A percentile compares a stretch with the other conserved stretches of the same genome.
Conservation (phyloP, 2,888 invertebrate species). For the Ceratothoa steindachneri region DNA sequence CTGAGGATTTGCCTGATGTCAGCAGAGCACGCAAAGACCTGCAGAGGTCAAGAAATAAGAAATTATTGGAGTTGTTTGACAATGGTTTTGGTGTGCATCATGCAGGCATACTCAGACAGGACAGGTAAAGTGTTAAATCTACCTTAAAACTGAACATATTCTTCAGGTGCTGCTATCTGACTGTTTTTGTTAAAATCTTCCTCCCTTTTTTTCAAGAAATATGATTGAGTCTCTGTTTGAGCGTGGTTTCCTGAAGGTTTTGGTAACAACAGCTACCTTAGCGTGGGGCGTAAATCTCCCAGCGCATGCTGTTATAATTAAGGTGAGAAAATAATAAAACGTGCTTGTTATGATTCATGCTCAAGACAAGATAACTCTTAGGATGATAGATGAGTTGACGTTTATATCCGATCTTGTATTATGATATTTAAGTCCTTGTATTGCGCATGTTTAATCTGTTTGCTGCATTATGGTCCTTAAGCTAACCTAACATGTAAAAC, state of each 20-base stretch:
- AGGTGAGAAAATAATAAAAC: conserved; percentile 59
- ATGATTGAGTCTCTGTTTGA: conserved; percentile 86
- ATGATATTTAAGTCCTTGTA: too few relatives aligned
- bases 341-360: neutral
- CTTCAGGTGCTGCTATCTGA: too few relatives aligned
- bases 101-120: conserved; percentile 86
- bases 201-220: neutral
- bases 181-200: too few relatives aligned
- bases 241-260: conserved; percentile 76
- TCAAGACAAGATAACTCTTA: too few relatives aligned
- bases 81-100: conserved; percentile 81
- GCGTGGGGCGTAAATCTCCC: conserved; percentile 99
- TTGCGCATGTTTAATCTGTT: too few relatives aligned
- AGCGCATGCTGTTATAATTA: conserved; percentile 93
- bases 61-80: conserved; percentile 75
- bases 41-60: conserved; percentile 70
- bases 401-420: too few relatives aligned
- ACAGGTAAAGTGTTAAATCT: conserved; percentile 60
- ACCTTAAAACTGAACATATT: too few relatives aligned
- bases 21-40: conserved; percentile 68
- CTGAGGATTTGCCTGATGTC: conserved; percentile 61
- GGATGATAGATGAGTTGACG: too few relatives aligned
- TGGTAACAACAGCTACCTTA: conserved; percentile 94
- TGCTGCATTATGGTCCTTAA: too few relatives aligned
- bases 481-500: too few relatives aligned